Evolutionary conservation across 2,797 vertebrate genomes (phyloP), one percentile per base, ranked within the genome.

Genomic region (Girardinus metallicus): DNA sequence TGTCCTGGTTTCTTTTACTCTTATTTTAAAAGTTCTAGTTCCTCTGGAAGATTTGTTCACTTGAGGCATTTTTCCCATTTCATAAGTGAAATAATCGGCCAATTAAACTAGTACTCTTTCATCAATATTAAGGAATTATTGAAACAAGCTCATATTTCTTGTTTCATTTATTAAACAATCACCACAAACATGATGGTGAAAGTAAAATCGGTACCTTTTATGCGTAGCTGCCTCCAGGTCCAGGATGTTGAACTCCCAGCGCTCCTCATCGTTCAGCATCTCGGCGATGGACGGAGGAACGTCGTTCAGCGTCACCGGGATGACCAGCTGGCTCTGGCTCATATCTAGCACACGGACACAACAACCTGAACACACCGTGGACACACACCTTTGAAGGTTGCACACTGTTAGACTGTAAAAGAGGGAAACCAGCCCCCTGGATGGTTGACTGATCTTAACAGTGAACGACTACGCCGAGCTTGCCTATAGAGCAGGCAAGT

Each of bases 231-330:
- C 95, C 94, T 99, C 98, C 91, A 99, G 94, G 88, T 97, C 96
- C 94, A 99, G 97, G 90, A 99, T 98, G 92, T 98, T 95, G 75
- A 99, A 99, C 85, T 98, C 98, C 98, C 98, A 99, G 81, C 92
- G 91, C 12, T 98, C 96, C 87, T 98, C 98, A 10, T 98, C 96
- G 76, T 97, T 97, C 95, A 99, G 96, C 78, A 97, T 97, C 91
- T 96, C 93, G 16, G 97, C 96, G 77, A 99, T 97, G 92, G 93
- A 93, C 0, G 97, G 95, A 1, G 98, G 98, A 74, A 99, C 93
- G 62, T 98, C 97, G 1, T 93, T 96, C 80, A 98, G 96, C 26
- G 97, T 96, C 81, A 96, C 88, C 0, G 97, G 96, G 53, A 95
- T 92, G 85, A 95, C 94, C 86, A 97, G 79, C 84, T 94, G 95